Base-by-base conservation (phyloP, 2,888 invertebrate species). In the Myopa tessellatipennis region DNA sequence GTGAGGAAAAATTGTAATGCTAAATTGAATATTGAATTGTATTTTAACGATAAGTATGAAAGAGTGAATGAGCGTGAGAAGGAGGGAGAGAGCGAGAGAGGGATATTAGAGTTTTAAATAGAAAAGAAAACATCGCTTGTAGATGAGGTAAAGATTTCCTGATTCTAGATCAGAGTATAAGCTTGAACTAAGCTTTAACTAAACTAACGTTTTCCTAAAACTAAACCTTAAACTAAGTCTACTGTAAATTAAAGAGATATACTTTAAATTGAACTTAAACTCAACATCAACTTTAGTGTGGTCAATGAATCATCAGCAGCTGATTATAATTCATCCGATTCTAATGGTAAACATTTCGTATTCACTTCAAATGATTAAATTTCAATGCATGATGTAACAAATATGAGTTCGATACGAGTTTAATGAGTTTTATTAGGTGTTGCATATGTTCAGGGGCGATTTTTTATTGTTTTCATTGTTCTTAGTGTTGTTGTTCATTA, bases 1-100 rank as follows among this genome's bases (percentile, higher is more conserved):
- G 73, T 45, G 61, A 26, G 60, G 73, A 73, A 73, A 73, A 73
- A 36, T 73, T 73, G 26, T 26, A 63, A 45, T 45, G 45, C 52
- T 60, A 58, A 71, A 71, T 60, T 58, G 71, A 71, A 58, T 71
- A n/a, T 16, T 45, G 45, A 45, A 45, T 8, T 45, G 45, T 8
- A 45, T 45, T 45, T 45, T 45, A 26, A 26, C 61, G 61, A 26
- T 61, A 61, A 61, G 26, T n/a, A 61, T 61, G 26, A 14, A n/a
- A 45, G 45, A 1, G 38, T 68, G 45, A 18, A 38, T n/a, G 3
- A 18, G 60, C 1, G 60, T 6, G 12, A 16, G 10, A 60, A 7
- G 60, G 6, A 18, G 18, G 16, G 60, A 6, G 60, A 12, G 18
- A 4, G 2, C 10, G 18, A n/a, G 10, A 61, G 34, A 26, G 26